A percentile compares a stretch with the other conserved stretches of the same genome.
phyloP scores from a whole-genome alignment of 1,140 invertebrate species.

The Glossosoma conforme region DNA sequence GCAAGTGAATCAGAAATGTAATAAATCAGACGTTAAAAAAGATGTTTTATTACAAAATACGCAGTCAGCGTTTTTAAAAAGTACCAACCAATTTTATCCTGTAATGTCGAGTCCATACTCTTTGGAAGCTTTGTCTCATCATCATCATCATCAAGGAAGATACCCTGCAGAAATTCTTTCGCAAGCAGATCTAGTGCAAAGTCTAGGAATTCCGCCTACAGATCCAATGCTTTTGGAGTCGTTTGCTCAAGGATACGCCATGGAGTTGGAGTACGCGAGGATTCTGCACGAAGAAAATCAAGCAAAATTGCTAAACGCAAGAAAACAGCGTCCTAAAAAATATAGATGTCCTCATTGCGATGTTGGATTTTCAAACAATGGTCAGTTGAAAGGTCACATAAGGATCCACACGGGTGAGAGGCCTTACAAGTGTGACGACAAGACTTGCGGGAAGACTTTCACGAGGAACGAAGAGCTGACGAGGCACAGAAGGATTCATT shows the following conservation, averaged over 20 bases:
- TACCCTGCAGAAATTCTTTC: conserved; percentile 42
- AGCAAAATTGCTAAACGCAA: conserved; percentile 55
- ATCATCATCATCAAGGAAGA: conserved; percentile 32
- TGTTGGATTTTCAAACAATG: conserved; percentile 89
- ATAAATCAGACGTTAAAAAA: background rate
- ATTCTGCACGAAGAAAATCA: conserved; percentile 62
- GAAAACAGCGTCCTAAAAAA: conserved; percentile 81
- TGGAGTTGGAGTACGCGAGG: conserved; percentile 61
- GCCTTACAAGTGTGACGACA: conserved; percentile 79
- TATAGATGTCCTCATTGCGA: conserved; percentile 84
- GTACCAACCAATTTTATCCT: conserved; percentile 15
- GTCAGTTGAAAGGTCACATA: conserved; percentile 86
- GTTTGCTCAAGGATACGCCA: conserved; percentile 52
- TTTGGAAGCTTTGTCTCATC: conserved; percentile 12
- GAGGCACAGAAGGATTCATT: conserved; percentile 86
- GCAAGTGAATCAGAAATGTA: background rate
- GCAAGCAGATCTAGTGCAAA: conserved; percentile 45
- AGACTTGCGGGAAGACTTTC: conserved; percentile 83
- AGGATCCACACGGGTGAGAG: conserved; percentile 89
- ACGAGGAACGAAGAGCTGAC: conserved; percentile 92
- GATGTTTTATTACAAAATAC: background rate
- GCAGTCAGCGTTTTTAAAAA: background rate
- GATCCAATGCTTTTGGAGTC: conserved; percentile 50
- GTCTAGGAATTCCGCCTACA: conserved; percentile 45
- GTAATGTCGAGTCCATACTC: conserved; percentile 17